Percentiles rank a stretch among this genome's conserved stretches.
phyloP scores from a whole-genome alignment of 2,797 vertebrate genomes.

The Melanogrammus aeglefinus region DNA sequence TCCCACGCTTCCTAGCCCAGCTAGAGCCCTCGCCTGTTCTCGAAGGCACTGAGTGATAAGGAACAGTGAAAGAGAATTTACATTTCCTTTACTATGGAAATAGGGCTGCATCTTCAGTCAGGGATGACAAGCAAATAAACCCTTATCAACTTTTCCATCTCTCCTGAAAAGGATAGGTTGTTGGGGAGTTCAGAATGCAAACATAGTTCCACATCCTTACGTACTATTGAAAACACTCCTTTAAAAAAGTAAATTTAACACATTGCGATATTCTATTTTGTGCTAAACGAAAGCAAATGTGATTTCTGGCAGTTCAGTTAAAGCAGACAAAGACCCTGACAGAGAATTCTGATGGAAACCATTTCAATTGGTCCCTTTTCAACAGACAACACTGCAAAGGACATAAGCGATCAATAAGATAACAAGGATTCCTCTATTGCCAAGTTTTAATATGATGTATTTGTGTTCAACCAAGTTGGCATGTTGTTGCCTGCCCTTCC shows the following conservation, averaged over 20 bases:
- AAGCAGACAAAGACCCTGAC: neutral
- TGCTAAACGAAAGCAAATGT: neutral
- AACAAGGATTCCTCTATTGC: neutral
- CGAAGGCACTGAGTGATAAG: neutral
- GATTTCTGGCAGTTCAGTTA: neutral
- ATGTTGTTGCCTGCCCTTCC: neutral
- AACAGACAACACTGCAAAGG: neutral
- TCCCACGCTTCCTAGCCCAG: neutral
- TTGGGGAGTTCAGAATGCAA: neutral
- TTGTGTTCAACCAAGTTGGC: neutral
- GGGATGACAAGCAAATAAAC: neutral
- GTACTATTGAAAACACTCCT: neutral
- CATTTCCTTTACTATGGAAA: neutral
- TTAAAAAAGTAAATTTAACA: neutral
- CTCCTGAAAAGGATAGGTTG: neutral
- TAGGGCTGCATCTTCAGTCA: neutral
- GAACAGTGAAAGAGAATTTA: neutral
- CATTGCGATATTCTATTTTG: neutral
- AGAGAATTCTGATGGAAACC: neutral
- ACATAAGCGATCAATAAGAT: neutral
- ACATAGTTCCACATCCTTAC: neutral
- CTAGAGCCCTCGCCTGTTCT: neutral
- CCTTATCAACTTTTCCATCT: neutral
- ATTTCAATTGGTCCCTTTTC: neutral
- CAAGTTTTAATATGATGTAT: neutral